phyloP scores from a whole-genome alignment of 2,888 invertebrate species.

The Panopea generosa region DNA sequence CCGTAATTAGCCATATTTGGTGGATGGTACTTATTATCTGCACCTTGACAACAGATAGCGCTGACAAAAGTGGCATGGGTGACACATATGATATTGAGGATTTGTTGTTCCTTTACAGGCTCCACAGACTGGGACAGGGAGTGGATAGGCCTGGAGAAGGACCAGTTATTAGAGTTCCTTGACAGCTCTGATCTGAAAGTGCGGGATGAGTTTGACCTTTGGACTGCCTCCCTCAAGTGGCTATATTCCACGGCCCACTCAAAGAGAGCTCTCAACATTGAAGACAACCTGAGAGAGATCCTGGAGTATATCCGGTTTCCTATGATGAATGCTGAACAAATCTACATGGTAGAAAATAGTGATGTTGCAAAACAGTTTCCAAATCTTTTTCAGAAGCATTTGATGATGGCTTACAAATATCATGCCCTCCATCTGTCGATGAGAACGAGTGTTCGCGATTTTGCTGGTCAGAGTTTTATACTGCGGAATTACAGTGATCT shows the following conservation, averaged over 20 bases:
- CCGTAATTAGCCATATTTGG: too few species aligned
- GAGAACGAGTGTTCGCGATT: conserved; percentile 79
- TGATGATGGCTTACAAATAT: conserved; percentile 85
- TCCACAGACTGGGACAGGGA: conserved; percentile 85
- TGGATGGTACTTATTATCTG: too few species aligned
- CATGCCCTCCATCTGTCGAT: conserved; percentile 84
- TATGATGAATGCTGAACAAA: conserved; percentile 97
- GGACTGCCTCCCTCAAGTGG: conserved; percentile 84
- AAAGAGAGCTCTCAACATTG: conserved; percentile 79
- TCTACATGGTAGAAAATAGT: conserved; percentile 92
- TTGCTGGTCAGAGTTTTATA: conserved; percentile 82
- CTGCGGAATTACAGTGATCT: conserved; percentile 85
- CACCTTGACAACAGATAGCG: too few species aligned
- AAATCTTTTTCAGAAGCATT: conserved; percentile 82
- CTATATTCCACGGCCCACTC: conserved; percentile 79
- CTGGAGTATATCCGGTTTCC: conserved; percentile 95
- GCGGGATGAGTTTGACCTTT: conserved; percentile 85
- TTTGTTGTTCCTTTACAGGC: conserved; percentile 22
- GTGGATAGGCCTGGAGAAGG: conserved; percentile 83
- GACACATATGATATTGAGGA: too few species aligned
- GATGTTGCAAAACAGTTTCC: conserved; percentile 90
- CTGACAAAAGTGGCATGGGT: too few species aligned
- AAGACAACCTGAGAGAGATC: conserved; percentile 90
- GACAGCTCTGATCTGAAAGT: conserved; percentile 83
- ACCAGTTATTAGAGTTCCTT: conserved; percentile 85